Evolutionary conservation across 1,140 invertebrate genomes (phyloP), one percentile per base, ranked within the genome.

Genomic region (Contarinia nasturtii): DNA sequence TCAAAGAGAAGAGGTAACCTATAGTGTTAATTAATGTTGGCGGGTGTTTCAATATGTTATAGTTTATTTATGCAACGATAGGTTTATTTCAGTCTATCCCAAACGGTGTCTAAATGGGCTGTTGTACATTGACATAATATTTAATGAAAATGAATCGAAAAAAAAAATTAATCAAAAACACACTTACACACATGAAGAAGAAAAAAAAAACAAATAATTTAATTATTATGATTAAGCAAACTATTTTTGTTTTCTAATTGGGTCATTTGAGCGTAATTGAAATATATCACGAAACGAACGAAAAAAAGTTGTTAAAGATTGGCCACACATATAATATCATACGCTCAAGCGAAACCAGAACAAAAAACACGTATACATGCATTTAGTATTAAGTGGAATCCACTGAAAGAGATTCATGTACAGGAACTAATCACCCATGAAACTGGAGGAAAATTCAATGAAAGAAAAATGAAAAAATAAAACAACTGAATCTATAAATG

Each of bases 201-300:
- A 46, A 33, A 49, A 47, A 48, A 21, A 46, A 38, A 46, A 18
- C 46, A 50, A 37, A 48, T 36, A 37, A 42, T 51, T 47, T 46
- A 18, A 12, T 49, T 47, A 48, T 48, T 44, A 48, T 45, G 45
- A 46, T 49, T 44, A 48, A 45, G 46, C 33, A 21, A 44, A 27
- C 10, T 27, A 10, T 27, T 27, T 27, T 27, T 27, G 27, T 27
- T n/a, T n/a, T 27, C 27, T 3, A 42, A 44, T 52, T 51, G 45
- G 58, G 55, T 58, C 57, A 58, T 58, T 58, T 57, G 58, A 58
- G 56, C 57, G 11, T 21, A 20, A 18, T 19, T 44, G 19, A 18
- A 7, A 44, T 48, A 56, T 42, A 50, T 50, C 38, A n/a, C 48
- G 50, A 50, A 47, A 53, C 47, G 48, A 44, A 48, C 33, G 46